phyloP scores from a whole-genome alignment of 2,888 invertebrate species.

The Siphlonurus alternatus region DNA sequence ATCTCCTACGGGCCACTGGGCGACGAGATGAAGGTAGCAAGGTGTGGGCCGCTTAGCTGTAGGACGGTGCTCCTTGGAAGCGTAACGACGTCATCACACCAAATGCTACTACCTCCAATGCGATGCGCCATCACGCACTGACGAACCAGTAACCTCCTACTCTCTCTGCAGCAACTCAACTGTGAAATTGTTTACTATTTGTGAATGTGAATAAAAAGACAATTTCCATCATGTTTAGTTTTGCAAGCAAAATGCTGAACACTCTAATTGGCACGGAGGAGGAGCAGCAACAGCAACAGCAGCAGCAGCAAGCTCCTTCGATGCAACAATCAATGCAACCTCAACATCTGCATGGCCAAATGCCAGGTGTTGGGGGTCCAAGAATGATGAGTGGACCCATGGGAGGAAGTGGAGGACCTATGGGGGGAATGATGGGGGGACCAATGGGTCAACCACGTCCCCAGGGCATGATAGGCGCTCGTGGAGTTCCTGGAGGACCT shows the following conservation, averaged over 20 bases:
- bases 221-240: slow-evolving; percentile 24
- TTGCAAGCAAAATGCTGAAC: slow-evolving; percentile 29
- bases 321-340: slow-evolving; percentile 13
- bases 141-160: not conserved
- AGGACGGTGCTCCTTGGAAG: not conserved
- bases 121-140: not conserved
- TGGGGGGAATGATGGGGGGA: slow-evolving; percentile 16
- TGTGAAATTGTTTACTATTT: not conserved
- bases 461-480: slow-evolving; percentile 12
- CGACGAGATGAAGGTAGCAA: not conserved
- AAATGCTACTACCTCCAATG: not conserved
- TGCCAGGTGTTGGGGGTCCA: slow-evolving; percentile 9
- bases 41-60: not conserved
- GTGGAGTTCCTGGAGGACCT: slow-evolving; percentile 14
- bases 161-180: no score
- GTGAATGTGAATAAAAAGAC: not conserved
- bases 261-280: slow-evolving; percentile 26
- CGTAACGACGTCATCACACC: no score
- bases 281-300: slow-evolving; percentile 16
- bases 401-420: slow-evolving; percentile 12
- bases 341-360: slow-evolving; percentile 9
- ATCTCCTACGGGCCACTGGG: not conserved
- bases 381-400: slow-evolving; percentile 12
- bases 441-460: slow-evolving; percentile 11
- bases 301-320: slow-evolving; percentile 11